A percentile compares a stretch with the other conserved stretches of the same genome.
Evolutionary conservation across 2,113 vertebrate species (phyloP).

Genomic region (Noturus placidus): DNA sequence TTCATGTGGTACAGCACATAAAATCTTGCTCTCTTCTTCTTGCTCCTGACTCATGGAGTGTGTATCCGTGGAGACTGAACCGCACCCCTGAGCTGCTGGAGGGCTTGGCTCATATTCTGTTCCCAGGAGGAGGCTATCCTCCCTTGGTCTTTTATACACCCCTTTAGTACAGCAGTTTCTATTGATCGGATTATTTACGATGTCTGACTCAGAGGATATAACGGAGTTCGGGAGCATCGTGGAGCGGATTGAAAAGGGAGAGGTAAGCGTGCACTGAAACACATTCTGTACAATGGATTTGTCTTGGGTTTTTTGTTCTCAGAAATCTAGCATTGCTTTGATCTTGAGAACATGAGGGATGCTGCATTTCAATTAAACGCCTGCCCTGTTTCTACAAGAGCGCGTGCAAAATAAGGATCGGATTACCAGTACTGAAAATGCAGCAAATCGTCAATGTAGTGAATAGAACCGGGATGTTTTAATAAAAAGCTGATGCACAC

Average conservation of each 20-base stretch:
- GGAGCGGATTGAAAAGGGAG: constrained; percentile 80
- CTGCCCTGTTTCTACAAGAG: neutral
- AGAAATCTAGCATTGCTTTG: constrained; percentile 6
- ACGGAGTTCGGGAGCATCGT: constrained; percentile 82
- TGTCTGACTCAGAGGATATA: constrained; percentile 76
- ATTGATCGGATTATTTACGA: constrained; percentile 57
- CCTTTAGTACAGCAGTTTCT: neutral
- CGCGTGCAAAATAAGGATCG: neutral
- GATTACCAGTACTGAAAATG: neutral
- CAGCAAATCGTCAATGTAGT: neutral
- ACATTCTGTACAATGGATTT: neutral
- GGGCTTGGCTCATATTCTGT: neutral
- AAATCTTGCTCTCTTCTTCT: neutral
- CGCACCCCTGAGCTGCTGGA: constrained; percentile 7
- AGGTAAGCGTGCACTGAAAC: constrained; percentile 74
- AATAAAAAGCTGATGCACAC: neutral
- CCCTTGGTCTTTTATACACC: too few relatives aligned
- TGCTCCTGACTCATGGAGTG: neutral
- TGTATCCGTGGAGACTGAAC: constrained; percentile 26
- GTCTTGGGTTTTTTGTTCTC: neutral
- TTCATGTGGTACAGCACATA: neutral
- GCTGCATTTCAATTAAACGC: neutral
- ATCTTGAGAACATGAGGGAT: neutral
- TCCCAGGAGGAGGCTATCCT: neutral
- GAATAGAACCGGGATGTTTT: too few relatives aligned